Conservation (phyloP, 2,888 invertebrate genomes). For the Parnassius smintheus region DNA sequence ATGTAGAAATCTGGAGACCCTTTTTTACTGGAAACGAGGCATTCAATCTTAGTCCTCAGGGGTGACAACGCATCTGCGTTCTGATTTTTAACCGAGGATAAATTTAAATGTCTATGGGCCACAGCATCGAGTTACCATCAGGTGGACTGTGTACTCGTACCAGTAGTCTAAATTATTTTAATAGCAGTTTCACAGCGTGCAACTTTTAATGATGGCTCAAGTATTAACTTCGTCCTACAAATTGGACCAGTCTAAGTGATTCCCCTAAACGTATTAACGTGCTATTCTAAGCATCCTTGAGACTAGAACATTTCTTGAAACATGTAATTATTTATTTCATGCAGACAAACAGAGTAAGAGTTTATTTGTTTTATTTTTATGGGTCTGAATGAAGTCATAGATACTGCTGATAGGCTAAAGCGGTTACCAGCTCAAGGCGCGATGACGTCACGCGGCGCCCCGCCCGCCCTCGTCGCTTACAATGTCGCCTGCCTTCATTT, state of each 20-base stretch:
- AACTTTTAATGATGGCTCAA: slow-evolving; percentile 22
- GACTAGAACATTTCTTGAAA: slow-evolving; percentile 22
- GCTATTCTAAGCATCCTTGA: slow-evolving; percentile 27
- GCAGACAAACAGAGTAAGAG: slow-evolving; percentile 31
- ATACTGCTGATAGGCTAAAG: slow-evolving; percentile 40
- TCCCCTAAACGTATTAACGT: slow-evolving; percentile 25
- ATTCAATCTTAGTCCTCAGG: too few species aligned
- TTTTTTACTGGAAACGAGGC: too few species aligned
- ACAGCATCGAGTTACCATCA: too few species aligned
- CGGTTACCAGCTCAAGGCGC: slow-evolving; percentile 45
- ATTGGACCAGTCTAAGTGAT: slow-evolving; percentile 23
- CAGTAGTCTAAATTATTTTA: slow-evolving; percentile 15
- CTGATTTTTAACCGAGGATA: too few species aligned
- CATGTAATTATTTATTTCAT: slow-evolving; percentile 28
- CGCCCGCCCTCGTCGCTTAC: slow-evolving; percentile 39
- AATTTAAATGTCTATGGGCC: too few species aligned
- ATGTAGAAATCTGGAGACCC: too few species aligned
- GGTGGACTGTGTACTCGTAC: too few species aligned
- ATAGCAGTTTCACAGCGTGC: slow-evolving; percentile 12
- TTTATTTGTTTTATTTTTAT: slow-evolving; percentile 33
- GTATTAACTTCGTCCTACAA: slow-evolving; percentile 20
- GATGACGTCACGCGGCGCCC: slow-evolving; percentile 62
- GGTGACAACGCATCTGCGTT: too few species aligned
- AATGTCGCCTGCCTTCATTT: slow-evolving; percentile 72
- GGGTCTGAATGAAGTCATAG: slow-evolving; percentile 38